Percentiles rank a stretch among this genome's conserved stretches.
Evolutionary conservation across 1,140 invertebrate species (phyloP).

Genomic region (Camponotus floridanus): DNA sequence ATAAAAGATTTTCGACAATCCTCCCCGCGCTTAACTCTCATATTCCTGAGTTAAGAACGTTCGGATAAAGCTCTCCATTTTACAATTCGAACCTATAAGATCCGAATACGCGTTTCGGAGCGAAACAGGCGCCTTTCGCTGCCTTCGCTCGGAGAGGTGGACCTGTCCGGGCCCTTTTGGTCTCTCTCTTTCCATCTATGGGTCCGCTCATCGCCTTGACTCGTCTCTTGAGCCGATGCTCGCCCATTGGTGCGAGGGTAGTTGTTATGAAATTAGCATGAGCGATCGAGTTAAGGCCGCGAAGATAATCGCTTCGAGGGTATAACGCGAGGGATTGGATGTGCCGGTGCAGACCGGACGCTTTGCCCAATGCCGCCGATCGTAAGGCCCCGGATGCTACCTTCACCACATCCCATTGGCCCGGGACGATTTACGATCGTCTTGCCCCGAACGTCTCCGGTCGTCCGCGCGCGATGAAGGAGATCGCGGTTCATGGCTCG

Average conservation of each 20-base stretch:
- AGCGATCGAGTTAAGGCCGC: slow-evolving; percentile 78
- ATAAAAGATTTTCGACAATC: background rate
- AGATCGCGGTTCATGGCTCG: slow-evolving; percentile 53
- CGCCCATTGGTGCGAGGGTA: slow-evolving; percentile 84
- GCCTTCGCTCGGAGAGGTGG: slow-evolving; percentile 64
- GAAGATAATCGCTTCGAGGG: slow-evolving; percentile 83
- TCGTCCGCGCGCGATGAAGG: slow-evolving; percentile 68
- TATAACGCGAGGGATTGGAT: slow-evolving; percentile 78
- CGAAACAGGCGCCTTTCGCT: slow-evolving; percentile 70
- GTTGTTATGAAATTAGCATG: slow-evolving; percentile 86
- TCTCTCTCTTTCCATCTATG: slow-evolving; percentile 40
- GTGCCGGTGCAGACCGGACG: slow-evolving; percentile 63
- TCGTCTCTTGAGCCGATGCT: slow-evolving; percentile 60
- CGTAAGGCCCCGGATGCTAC: slow-evolving; percentile 54
- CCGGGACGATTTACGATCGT: slow-evolving; percentile 81
- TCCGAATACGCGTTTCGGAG: slow-evolving; percentile 45
- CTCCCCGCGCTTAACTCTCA: background rate
- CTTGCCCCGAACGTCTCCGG: slow-evolving; percentile 68
- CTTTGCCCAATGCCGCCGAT: slow-evolving; percentile 73
- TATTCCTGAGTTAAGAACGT: slow-evolving; percentile 8
- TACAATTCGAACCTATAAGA: slow-evolving; percentile 55
- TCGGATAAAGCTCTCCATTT: slow-evolving; percentile 74
- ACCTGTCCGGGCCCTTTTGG: background rate
- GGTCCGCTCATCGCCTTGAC: slow-evolving; percentile 24
- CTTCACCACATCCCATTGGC: slow-evolving; percentile 81